A percentile compares a stretch with the other conserved stretches of the same genome.
These are phyloP conservation scores for Tangara arthus DNA, from an alignment of 2,797 vertebrate species.

Conservation along the genomic window DNA sequence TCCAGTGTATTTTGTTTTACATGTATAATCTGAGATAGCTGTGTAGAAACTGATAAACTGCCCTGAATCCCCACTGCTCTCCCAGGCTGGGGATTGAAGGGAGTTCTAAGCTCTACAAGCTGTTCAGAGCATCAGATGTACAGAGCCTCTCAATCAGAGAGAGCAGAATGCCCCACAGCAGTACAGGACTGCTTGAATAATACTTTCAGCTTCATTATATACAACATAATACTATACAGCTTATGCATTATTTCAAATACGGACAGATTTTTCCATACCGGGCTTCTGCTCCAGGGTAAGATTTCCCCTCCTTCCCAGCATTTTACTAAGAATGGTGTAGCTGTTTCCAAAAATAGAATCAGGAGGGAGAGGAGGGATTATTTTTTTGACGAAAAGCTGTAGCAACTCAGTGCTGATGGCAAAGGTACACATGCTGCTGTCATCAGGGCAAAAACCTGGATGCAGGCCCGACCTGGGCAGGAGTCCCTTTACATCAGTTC, in stretches of 20 bases:
- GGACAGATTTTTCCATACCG: not conserved
- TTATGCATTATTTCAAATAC: not conserved
- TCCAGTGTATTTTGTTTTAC: not conserved
- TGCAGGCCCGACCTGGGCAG: not conserved
- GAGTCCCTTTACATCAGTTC: not conserved
- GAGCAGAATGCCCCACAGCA: not conserved
- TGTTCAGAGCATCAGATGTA: not conserved
- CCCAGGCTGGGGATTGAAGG: not conserved
- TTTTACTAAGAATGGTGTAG: not conserved
- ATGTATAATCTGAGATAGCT: not conserved
- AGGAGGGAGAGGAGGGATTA: not conserved
- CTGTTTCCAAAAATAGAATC: not conserved
- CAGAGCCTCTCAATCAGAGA: not conserved
- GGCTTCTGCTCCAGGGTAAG: not conserved
- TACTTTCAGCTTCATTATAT: not conserved
- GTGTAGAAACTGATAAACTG: not conserved
- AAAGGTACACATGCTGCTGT: not conserved
- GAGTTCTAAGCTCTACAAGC: not conserved
- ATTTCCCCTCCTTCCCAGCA: not conserved
- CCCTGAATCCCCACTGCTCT: not conserved
- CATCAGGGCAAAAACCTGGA: not conserved
- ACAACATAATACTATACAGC: not conserved
- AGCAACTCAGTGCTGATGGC: not conserved
- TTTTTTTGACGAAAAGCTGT: not conserved
- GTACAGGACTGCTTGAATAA: not conserved